These are phyloP conservation scores for Heliconius hewitsoni DNA, from an alignment of 1,140 invertebrate genomes.

Conservation along the genomic window DNA sequence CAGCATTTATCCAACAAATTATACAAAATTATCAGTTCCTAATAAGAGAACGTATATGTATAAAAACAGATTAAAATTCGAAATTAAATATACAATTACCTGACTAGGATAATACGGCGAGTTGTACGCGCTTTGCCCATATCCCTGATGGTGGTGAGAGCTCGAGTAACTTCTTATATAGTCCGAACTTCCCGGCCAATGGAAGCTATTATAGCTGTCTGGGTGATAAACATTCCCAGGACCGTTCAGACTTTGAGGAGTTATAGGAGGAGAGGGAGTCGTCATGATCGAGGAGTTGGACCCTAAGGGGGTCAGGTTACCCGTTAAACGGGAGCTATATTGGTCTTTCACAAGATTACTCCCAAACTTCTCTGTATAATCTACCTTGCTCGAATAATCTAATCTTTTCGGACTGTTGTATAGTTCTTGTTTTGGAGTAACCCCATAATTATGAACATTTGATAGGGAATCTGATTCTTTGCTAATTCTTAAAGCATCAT, in stretches of 20 bases:
- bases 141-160: slow-evolving; percentile 81
- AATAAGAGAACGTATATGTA: background rate
- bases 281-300: slow-evolving; percentile 85
- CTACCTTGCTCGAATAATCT: slow-evolving; percentile 71
- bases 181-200: slow-evolving; percentile 80
- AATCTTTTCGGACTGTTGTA: slow-evolving; percentile 74
- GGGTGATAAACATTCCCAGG: slow-evolving; percentile 79
- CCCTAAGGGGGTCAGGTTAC: slow-evolving; percentile 84
- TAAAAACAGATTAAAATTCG: background rate
- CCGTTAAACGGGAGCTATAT: slow-evolving; percentile 74
- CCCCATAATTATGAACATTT: slow-evolving; percentile 69
- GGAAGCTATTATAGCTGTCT: slow-evolving; percentile 82
- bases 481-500: slow-evolving; percentile 65
- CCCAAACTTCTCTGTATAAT: slow-evolving; percentile 72
- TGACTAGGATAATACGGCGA: slow-evolving; percentile 80
- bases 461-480: slow-evolving; percentile 71
- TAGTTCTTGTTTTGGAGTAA: slow-evolving; percentile 73
- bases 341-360: slow-evolving; percentile 73
- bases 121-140: slow-evolving; percentile 83
- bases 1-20: no score
- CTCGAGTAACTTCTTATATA: slow-evolving; percentile 77
- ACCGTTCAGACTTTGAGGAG: slow-evolving; percentile 80
- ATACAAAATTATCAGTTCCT: no score
- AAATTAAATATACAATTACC: slow-evolving; percentile 46
- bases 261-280: slow-evolving; percentile 85